Evolutionary conservation across 2,113 vertebrate species (phyloP).

Genomic region (Scalopus aquaticus): DNA sequence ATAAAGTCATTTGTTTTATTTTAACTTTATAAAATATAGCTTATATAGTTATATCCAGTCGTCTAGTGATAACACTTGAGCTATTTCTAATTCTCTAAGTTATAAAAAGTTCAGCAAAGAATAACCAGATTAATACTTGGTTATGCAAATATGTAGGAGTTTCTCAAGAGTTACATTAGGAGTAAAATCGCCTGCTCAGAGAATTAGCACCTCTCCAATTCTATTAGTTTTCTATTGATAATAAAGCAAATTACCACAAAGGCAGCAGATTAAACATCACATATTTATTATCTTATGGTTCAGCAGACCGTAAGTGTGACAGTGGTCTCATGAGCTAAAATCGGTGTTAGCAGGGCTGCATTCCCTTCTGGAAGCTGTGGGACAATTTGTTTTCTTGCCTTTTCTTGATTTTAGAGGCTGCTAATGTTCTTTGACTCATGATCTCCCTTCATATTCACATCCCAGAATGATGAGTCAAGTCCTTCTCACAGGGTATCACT

Average conservation of each 20-base stretch:
- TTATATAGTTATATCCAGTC: not conserved
- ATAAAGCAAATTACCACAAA: not conserved
- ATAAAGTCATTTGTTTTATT: not conserved
- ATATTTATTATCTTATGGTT: not conserved
- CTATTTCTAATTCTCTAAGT: not conserved
- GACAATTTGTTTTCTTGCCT: not conserved
- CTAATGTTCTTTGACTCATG: not conserved
- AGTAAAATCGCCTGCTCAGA: not conserved
- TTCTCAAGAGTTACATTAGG: not conserved
- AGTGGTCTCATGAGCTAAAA: not conserved
- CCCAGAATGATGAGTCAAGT: not conserved
- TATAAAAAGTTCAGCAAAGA: not conserved
- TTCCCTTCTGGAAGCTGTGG: not conserved
- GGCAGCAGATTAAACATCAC: not conserved
- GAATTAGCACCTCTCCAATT: not conserved
- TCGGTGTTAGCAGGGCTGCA: not conserved
- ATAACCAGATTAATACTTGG: not conserved
- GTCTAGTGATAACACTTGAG: not conserved
- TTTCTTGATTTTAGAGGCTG: not conserved
- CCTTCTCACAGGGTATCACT: not conserved
- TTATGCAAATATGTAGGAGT: not conserved
- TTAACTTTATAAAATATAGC: slow-evolving; percentile 12
- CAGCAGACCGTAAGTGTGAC: not conserved
- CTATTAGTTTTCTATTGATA: not conserved
- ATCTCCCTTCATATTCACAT: not conserved